Evolutionary conservation across 2,888 invertebrate genomes (phyloP).

Genomic region (Athetis lepigone): DNA sequence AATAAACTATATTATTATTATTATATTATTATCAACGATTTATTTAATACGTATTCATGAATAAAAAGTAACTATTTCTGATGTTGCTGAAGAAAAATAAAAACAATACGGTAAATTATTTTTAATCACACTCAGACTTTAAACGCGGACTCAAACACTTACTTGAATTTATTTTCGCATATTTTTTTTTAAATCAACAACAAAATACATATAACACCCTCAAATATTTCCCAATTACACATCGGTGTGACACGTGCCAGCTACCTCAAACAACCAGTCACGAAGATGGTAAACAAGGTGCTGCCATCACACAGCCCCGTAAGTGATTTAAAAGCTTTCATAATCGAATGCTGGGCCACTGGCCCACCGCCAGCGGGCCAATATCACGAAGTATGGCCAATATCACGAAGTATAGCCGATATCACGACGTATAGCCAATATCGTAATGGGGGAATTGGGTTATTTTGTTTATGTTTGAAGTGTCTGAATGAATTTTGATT

Average conservation of each 20-base stretch:
- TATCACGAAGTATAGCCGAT: conserved; percentile 66
- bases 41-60: too few species aligned
- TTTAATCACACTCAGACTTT: too few species aligned
- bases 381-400: conserved; percentile 62
- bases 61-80: too few species aligned
- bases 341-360: conserved; percentile 76
- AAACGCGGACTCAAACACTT: not conserved
- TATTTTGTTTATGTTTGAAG: conserved; percentile 45
- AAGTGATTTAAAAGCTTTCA: conserved; percentile 85
- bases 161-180: too few species aligned
- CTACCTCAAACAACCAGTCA: conserved; percentile 25
- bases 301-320: conserved; percentile 70
- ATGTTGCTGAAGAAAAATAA: too few species aligned
- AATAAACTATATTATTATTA: too few species aligned
- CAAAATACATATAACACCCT: not conserved
- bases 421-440: conserved; percentile 64
- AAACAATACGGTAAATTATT: too few species aligned
- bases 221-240: conserved; percentile 9
- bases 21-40: too few species aligned
- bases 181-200: not conserved
- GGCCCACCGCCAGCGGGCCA: conserved; percentile 69
- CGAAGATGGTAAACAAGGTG: conserved; percentile 75
- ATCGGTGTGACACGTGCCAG: conserved; percentile 41
- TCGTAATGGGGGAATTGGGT: conserved; percentile 63
- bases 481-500: conserved; percentile 30